These are phyloP conservation scores for Ophthalmolycus amberensis DNA, from an alignment of 2,113 vertebrate genomes.

Conservation along the genomic window DNA sequence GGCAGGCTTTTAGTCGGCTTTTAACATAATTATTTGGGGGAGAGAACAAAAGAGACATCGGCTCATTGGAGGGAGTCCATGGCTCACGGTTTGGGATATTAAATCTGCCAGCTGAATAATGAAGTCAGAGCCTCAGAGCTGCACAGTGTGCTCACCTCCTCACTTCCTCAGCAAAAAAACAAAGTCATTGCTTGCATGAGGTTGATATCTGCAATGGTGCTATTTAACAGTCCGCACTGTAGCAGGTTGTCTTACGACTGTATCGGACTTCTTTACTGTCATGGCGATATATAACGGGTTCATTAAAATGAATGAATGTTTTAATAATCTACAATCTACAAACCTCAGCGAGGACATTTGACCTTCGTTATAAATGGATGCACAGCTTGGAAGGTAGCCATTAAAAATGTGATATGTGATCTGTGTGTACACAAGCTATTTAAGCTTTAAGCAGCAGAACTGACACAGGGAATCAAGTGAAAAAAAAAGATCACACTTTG, in stretches of 20 bases:
- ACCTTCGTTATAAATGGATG: constrained; percentile 9
- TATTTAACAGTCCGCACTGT: neutral
- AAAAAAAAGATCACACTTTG: constrained; percentile 16
- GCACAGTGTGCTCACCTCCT: constrained; percentile 24
- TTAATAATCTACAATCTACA: constrained; percentile 7
- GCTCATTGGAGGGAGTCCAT: constrained; percentile 55
- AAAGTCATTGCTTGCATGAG: neutral
- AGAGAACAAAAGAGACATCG: constrained; percentile 61
- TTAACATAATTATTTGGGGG: constrained; percentile 61
- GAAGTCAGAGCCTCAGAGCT: constrained; percentile 45
- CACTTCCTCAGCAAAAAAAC: constrained; percentile 23
- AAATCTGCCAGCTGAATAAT: constrained; percentile 63
- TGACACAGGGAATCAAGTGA: constrained; percentile 13
- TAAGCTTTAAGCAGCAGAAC: constrained; percentile 31
- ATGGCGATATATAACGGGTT: neutral
- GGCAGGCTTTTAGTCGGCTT: constrained; percentile 57
- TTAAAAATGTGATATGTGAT: constrained; percentile 44
- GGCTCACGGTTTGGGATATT: constrained; percentile 57
- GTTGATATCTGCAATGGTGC: constrained; percentile 5
- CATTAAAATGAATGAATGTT: constrained; percentile 15
- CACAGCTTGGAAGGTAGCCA: constrained; percentile 2
- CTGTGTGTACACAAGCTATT: constrained; percentile 15
- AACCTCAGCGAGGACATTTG: constrained; percentile 18
- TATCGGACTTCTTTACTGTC: neutral
- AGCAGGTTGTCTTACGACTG: neutral